Base-by-base conservation (phyloP, 2,888 invertebrate genomes). In the Cryptus viduatorius region DNA sequence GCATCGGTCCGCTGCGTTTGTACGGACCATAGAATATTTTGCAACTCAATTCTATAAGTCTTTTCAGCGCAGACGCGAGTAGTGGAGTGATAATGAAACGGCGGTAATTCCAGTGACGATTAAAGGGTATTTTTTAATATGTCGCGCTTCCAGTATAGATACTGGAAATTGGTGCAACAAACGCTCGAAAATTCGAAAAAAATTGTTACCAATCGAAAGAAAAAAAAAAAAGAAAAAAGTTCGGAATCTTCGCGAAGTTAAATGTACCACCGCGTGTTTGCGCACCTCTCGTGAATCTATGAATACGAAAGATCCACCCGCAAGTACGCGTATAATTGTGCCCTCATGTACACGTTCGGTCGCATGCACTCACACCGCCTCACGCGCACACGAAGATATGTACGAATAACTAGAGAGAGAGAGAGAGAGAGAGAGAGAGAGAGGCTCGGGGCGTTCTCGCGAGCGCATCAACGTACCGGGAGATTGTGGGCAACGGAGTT, bases 381-480 rank as follows among this genome's bases (percentile, higher is more conserved):
- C 31, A 44, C 16, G 50, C 44, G 8, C 24, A 48, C 42, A 59
- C 50, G n/a, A 16, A 46, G 7, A 67, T 59, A 19, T 64, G 65
- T 16, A 31, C 64, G 69, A 75, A 76, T 31, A 59, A 29, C 29
- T 59, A 31, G 59, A 29, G 59, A 31, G 59, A 29, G 59, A 69
- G 73, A 12, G 69, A 29, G 59, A 69, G 73, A 12, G 69, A n/a
- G n/a, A 31, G 59, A 29, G 59, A 31, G 59, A 29, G 59, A 69
- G 73, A 12, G 69, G 61, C 68, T 78, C 73, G 61, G 73, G 65
- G 64, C 78, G 72, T 84, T 81, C 65, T 78, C 84, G 84, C 84
- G 77, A 73, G 65, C 69, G 78, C 80, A 84, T 84, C 72, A 56
- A 67, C 67, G 77, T 8, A 56, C 44, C 53, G 67, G 61, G 73